A percentile compares a stretch with the other conserved stretches of the same genome.
Conservation (phyloP, 2,888 invertebrate species). For the Coenonympha glycerion region DNA sequence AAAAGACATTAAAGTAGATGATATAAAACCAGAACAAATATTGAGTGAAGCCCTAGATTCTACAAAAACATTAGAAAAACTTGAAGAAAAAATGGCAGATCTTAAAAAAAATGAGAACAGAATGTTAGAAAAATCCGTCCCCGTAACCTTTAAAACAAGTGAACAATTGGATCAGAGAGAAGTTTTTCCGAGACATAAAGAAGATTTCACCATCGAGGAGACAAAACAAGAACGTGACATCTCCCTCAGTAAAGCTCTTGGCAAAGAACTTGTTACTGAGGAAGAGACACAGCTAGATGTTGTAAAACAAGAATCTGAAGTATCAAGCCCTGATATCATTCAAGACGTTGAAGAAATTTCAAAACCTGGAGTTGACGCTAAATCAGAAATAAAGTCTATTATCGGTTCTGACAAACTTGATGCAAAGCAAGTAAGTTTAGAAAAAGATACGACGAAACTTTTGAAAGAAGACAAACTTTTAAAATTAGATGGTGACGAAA, state of each 20-base stretch:
- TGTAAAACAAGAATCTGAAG: slow-evolving; percentile 16
- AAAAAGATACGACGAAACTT: slow-evolving; percentile 41
- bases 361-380: slow-evolving; percentile 7
- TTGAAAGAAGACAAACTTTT: slow-evolving; percentile 22
- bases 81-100: slow-evolving; percentile 64
- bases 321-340: slow-evolving; percentile 28
- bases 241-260: slow-evolving; percentile 43
- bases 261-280: slow-evolving; percentile 46
- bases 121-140: neutral
- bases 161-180: slow-evolving; percentile 19
- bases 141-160: neutral
- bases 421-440: slow-evolving; percentile 58
- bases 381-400: slow-evolving; percentile 25
- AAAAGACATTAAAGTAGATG: slow-evolving; percentile 7
- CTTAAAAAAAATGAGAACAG: slow-evolving; percentile 50
- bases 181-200: slow-evolving; percentile 20
- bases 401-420: slow-evolving; percentile 56
- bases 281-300: slow-evolving; percentile 24
- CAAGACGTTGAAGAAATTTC: slow-evolving; percentile 20
- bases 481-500: slow-evolving; percentile 20
- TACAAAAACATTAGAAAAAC: slow-evolving; percentile 63
- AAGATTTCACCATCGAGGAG: slow-evolving; percentile 39
- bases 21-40: slow-evolving; percentile 35
- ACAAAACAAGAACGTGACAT: slow-evolving; percentile 39
- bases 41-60: slow-evolving; percentile 52